Percentiles rank a stretch among this genome's conserved stretches.
phyloP scores from a whole-genome alignment of 2,888 invertebrate species.

The Hypsopygia costalis region DNA sequence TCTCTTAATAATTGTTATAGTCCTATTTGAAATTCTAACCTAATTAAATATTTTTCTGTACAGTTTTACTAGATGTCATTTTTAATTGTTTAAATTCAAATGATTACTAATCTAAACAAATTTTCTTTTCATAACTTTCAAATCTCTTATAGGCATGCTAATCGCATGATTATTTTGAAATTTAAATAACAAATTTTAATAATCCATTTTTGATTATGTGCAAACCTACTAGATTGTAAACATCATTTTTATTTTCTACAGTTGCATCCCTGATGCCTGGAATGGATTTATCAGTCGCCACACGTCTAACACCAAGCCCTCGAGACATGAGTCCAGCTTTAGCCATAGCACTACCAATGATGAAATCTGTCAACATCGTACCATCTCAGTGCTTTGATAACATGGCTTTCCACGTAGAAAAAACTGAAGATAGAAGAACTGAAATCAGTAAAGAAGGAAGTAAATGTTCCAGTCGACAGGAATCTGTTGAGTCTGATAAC shows the following conservation, averaged over 20 bases:
- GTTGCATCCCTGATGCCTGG: conserved; percentile 76
- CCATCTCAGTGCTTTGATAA: conserved; percentile 75
- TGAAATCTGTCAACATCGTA: conserved; percentile 77
- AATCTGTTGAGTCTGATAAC: conserved; percentile 58
- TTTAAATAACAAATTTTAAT: background rate
- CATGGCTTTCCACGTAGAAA: conserved; percentile 68
- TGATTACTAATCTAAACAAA: background rate
- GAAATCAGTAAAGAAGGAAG: conserved; percentile 39
- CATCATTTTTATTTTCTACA: conserved; percentile 36
- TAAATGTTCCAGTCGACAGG: conserved; percentile 52
- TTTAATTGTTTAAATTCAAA: background rate
- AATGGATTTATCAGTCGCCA: conserved; percentile 83
- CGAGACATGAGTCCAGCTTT: conserved; percentile 83
- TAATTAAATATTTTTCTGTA: background rate
- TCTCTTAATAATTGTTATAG: background rate
- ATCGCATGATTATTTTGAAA: conserved; percentile 31
- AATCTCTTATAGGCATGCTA: conserved; percentile 21
- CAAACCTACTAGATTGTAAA: conserved; percentile 6
- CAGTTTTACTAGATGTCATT: background rate
- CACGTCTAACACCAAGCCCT: conserved; percentile 84
- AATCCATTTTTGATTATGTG: background rate
- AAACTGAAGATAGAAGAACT: conserved; percentile 39
- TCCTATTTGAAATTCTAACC: background rate
- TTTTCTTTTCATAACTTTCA: background rate
- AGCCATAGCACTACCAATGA: conserved; percentile 81